phyloP scores from a whole-genome alignment of 64 coral and sea anemone species.

The Orbicella faveolata region DNA sequence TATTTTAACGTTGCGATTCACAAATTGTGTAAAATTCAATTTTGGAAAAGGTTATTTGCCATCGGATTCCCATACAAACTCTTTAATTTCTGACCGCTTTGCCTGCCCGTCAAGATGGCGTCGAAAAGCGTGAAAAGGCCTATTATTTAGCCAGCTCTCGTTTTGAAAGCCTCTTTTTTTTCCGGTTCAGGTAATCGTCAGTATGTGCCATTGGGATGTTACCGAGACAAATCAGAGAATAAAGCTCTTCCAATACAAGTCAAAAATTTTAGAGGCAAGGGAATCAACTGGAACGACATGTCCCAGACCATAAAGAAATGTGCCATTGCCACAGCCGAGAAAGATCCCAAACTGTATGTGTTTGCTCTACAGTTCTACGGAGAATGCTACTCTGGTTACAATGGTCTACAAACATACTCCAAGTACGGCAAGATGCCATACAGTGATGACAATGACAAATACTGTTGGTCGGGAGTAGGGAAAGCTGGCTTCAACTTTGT shows the following conservation, averaged over 20 bases:
- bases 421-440: neutral
- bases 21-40: too few relatives aligned
- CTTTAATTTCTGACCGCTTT: too few relatives aligned
- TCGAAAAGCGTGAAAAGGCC: too few relatives aligned
- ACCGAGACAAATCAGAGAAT: neutral
- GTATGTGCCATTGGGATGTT: conserved; percentile 49
- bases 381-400: conserved; percentile 21
- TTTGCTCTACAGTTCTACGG: conserved; percentile 10
- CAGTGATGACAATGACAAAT: neutral
- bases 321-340: neutral
- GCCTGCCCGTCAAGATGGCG: too few relatives aligned
- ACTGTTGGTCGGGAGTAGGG: conserved; percentile 23
- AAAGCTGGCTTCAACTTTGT: neutral
- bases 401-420: neutral
- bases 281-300: conserved; percentile 51
- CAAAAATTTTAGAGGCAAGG: conserved; percentile 11
- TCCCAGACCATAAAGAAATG: neutral
- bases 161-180: neutral
- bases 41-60: too few relatives aligned
- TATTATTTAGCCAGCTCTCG: too few relatives aligned
- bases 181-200: neutral
- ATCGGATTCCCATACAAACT: too few relatives aligned
- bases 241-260: conserved; percentile 35
- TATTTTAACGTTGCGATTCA: too few relatives aligned
- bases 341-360: neutral